Conservation (phyloP, 2,888 invertebrate genomes). For the Spodoptera picta region DNA sequence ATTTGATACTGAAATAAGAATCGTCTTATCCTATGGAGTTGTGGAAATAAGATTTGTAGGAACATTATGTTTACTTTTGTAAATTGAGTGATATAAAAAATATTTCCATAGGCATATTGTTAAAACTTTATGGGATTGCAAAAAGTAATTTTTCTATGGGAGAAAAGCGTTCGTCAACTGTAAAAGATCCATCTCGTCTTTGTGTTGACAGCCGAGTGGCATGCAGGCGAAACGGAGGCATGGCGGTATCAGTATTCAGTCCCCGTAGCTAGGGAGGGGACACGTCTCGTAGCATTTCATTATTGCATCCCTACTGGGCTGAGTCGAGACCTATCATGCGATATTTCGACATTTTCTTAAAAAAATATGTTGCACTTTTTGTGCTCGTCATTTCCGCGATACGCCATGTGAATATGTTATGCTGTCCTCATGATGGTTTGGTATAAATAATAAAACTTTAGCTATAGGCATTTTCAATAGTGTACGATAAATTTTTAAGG, state of each 20-base stretch:
- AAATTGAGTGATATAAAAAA: no score
- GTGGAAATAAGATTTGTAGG: background rate
- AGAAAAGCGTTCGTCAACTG: slow-evolving; percentile 35
- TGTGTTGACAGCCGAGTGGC: slow-evolving; percentile 57
- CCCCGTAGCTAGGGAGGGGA: slow-evolving; percentile 69
- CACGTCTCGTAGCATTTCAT: slow-evolving; percentile 79
- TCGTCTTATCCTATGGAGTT: no score
- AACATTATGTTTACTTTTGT: background rate
- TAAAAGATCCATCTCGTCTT: slow-evolving; percentile 44
- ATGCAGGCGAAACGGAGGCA: slow-evolving; percentile 50
- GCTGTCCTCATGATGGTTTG: background rate
- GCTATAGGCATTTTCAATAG: no score
- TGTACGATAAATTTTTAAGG: no score
- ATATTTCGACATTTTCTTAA: slow-evolving; percentile 52
- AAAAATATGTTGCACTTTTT: slow-evolving; percentile 56
- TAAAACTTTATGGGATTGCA: no score
- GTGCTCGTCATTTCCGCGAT: slow-evolving; percentile 43
- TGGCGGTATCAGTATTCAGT: slow-evolving; percentile 80
- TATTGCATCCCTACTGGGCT: slow-evolving; percentile 71
- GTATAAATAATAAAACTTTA: background rate
- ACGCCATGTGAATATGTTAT: slow-evolving; percentile 49
- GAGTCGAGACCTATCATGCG: slow-evolving; percentile 49
- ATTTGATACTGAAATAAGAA: no score
- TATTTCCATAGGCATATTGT: no score
- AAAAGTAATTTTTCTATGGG: background rate